phyloP scores from a whole-genome alignment of 1,140 invertebrate species.

The Acyrthosiphon pisum region DNA sequence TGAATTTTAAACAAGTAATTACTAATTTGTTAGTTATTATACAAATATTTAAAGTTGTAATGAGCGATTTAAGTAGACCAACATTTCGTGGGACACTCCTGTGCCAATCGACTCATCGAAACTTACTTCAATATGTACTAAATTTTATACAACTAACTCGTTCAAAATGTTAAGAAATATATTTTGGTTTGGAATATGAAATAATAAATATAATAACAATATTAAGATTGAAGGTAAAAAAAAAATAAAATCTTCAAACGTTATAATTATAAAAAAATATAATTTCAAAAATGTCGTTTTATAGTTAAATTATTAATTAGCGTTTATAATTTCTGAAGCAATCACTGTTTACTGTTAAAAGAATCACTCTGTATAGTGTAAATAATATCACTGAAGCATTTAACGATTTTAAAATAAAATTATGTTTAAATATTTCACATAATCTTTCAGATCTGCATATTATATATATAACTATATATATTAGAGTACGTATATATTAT shows the following conservation, averaged over 20 bases:
- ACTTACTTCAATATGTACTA: neutral
- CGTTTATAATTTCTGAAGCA: too few species aligned
- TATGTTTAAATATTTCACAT: neutral
- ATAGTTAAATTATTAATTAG: too few species aligned
- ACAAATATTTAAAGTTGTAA: neutral
- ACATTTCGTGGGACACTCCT: neutral
- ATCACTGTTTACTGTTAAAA: too few species aligned
- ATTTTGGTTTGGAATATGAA: neutral
- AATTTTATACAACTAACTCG: too few species aligned
- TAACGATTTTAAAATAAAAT: neutral
- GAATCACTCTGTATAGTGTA: neutral
- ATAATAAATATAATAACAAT: neutral
- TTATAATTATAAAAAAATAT: too few species aligned
- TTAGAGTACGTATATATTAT: neutral
- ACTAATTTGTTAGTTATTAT: too few species aligned
- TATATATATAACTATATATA: neutral
- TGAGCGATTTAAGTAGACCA: neutral
- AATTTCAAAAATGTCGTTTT: too few species aligned
- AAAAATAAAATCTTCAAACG: too few species aligned
- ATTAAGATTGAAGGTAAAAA: too few species aligned
- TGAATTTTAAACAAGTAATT: neutral
- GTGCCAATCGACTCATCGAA: neutral
- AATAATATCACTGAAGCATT: neutral
- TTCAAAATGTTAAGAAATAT: neutral
- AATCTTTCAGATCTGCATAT: neutral